Base-by-base conservation (phyloP, 2,113 vertebrate species). In the Salvator merianae region DNA sequence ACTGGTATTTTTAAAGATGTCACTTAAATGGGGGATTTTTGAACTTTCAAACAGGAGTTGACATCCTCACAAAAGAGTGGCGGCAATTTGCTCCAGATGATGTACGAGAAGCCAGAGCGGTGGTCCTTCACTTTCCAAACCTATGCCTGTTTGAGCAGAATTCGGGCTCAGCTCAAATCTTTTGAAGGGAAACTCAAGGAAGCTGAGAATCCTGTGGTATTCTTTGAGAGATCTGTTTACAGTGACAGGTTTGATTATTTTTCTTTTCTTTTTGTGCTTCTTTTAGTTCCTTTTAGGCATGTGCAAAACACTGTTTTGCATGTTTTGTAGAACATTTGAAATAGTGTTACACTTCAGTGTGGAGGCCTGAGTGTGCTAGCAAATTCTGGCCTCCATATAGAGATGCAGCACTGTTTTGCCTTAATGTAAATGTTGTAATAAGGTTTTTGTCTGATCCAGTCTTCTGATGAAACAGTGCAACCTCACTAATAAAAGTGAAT, bases 91-190 rank as follows among this genome's bases (percentile, higher is more conserved):
- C 91, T 99, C 86, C 95, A 95, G 86, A 97, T 98, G 98, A 98
- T 99, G 98, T 99, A 99, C 0, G 96, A 98, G 88, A 98, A 97
- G 62, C 98, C 98, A 0, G 98, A 98, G 77, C 91, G 98, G 5
- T 99, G 98, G 98, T 96, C 98, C 2, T 98, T 98, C 90, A 99
- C 98, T 1, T 99, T 99, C 96, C 98, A 99, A 88, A 96, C 95
- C 0, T 99, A 99, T 0, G 98, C 97, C 0, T 99, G 98, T 84
- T 96, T 99, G 91, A 99, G 98, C 94, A 95, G 98, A 7, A 95
- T 98, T 63, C 95, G 98, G 0, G 95, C 98, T 0, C 98, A 99
- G 94, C 97, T 99, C 14, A 77, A 62, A 0, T 91, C 93, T 32
- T 94, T 97, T 50, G 94, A 93, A 0, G 96, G 96, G 73, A 97